Evolutionary conservation across 1,140 invertebrate species (phyloP), one percentile per base, ranked within the genome.

Genomic region (Bacillus rossius): DNA sequence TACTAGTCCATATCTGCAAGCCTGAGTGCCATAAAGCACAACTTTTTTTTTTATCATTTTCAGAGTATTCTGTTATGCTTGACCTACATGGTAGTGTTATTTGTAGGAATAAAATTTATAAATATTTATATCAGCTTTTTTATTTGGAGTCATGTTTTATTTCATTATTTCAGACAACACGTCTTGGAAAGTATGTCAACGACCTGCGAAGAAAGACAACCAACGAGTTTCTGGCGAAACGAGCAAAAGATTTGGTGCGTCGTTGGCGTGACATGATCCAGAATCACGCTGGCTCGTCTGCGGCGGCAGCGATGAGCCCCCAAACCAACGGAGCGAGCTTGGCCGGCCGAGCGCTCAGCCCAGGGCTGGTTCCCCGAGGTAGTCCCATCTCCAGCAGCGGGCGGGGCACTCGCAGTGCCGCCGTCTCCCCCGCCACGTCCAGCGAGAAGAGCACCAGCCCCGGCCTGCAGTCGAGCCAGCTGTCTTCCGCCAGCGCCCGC

Each of bases 121-220:
- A n/a, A n/a, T n/a, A n/a, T n/a, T n/a, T n/a, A n/a, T n/a, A n/a
- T n/a, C n/a, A n/a, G n/a, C n/a, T n/a, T n/a, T n/a, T n/a, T n/a
- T n/a, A n/a, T n/a, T n/a, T n/a, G n/a, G n/a, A n/a, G n/a, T n/a
- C n/a, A n/a, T n/a, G n/a, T n/a, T n/a, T n/a, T n/a, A n/a, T 42
- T 45, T 4, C 25, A 19, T 49, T 49, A 26, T 49, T 77, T 51
- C 69, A 88, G 86, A 77, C 77, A 69, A 88, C 94, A 81, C 80
- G 94, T 84, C 80, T 98, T 73, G 94, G 93, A n/a, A 92, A 90
- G 75, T 85, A 91, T 69, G 89, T 97, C 68, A 97, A 97, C 76
- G 91, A 95, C 74, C 75, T 96, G 20, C 81, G 94, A 51, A 78
- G 89, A 56, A 91, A 92, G 72, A 93, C 92, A 34, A 84, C 77